Percentiles rank a stretch among this genome's conserved stretches.
Conservation (phyloP, 1,140 invertebrate species). For the Lepidurus couesii region DNA sequence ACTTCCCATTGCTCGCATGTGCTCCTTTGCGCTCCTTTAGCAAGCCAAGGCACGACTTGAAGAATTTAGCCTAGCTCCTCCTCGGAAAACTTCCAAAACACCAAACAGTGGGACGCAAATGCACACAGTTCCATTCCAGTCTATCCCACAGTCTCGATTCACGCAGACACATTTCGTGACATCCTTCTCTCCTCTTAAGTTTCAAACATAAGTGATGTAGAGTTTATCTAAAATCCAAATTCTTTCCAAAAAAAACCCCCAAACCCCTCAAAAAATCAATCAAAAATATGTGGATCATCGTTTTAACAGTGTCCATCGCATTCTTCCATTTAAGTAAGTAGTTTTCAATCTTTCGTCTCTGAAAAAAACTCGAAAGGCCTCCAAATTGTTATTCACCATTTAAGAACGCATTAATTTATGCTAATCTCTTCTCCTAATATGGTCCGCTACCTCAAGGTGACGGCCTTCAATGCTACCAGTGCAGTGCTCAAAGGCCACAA, state of each 20-base stretch:
- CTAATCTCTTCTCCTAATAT: conserved; percentile 7
- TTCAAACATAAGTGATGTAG: background rate
- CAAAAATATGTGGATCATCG: background rate
- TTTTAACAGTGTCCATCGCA: background rate
- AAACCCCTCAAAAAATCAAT: background rate
- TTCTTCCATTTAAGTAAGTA: background rate
- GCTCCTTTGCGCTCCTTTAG: background rate
- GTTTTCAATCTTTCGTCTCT: background rate
- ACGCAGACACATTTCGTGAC: background rate
- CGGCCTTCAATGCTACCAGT: conserved; percentile 57
- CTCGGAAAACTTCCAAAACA: background rate
- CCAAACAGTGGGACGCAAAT: background rate
- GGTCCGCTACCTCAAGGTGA: conserved; percentile 29
- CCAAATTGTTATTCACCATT: too few relatives aligned
- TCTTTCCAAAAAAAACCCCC: background rate
- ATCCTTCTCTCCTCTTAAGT: background rate
- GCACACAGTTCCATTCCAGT: background rate
- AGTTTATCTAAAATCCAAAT: background rate
- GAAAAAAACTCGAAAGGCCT: too few relatives aligned
- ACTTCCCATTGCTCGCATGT: conserved; percentile 10
- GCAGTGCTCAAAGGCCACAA: conserved; percentile 54
- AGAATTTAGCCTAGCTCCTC: background rate
- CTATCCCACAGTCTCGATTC: background rate
- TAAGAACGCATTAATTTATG: background rate
- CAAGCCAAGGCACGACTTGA: background rate